phyloP scores from a whole-genome alignment of 1,140 invertebrate genomes.

The Formica selysi region DNA sequence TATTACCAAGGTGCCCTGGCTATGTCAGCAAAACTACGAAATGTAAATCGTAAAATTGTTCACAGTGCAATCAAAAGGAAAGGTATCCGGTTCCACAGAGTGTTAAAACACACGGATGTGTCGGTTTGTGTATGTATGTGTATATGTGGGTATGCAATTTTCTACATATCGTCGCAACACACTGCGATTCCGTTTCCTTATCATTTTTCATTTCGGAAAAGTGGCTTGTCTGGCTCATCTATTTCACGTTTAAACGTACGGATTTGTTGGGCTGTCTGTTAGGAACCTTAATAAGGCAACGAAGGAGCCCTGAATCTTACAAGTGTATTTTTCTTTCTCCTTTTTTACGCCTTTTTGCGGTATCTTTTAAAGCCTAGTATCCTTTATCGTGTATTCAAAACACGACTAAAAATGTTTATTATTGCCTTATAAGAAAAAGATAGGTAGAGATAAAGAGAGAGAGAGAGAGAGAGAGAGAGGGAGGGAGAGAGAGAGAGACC shows the following conservation, averaged over 20 bases:
- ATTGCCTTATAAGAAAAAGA: conserved; percentile 57
- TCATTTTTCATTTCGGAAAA: conserved; percentile 45
- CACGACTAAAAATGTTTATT: conserved; percentile 56
- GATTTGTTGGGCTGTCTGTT: conserved; percentile 68
- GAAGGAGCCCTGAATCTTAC: conserved; percentile 79
- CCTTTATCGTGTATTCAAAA: conserved; percentile 36
- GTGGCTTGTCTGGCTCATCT: conserved; percentile 62
- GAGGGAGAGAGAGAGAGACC: conserved; percentile 63
- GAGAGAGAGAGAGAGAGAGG: conserved; percentile 45
- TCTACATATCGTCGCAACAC: conserved; percentile 17
- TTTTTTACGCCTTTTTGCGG: conserved; percentile 47
- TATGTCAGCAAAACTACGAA: conserved; percentile 67
- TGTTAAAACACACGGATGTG: conserved; percentile 42
- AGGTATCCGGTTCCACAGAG: conserved; percentile 48
- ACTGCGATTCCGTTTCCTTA: conserved; percentile 10
- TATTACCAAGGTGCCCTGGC: conserved; percentile 79
- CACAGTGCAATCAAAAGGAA: conserved; percentile 66
- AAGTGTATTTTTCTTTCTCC: conserved; percentile 56
- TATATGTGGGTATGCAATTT: conserved; percentile 1
- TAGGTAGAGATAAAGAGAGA: conserved; percentile 1
- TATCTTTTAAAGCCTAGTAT: conserved; percentile 45
- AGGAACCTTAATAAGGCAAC: conserved; percentile 83
- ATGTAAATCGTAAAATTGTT: conserved; percentile 64
- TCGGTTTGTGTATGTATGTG: not conserved
- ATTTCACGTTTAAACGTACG: conserved; percentile 59